A percentile compares a stretch with the other conserved stretches of the same genome.
These are phyloP conservation scores for Fratercula arctica DNA, from an alignment of 2,797 vertebrate genomes.

Conservation along the genomic window DNA sequence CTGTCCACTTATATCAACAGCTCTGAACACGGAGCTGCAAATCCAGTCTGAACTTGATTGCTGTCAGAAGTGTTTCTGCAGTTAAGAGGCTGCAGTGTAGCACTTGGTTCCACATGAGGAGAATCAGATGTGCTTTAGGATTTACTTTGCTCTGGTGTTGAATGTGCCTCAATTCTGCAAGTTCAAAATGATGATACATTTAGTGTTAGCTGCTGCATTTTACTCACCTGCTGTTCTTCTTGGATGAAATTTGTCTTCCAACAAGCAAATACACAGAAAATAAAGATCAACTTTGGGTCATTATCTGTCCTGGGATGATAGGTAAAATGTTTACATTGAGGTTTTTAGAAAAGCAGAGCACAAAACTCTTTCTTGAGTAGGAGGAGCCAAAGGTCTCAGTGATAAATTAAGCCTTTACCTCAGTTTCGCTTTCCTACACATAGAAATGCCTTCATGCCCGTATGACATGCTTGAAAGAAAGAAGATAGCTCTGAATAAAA, in stretches of 20 bases:
- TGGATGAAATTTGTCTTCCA: background rate
- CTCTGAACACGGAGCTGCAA: background rate
- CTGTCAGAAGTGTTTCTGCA: constrained; percentile 8
- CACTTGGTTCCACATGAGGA: constrained; percentile 18
- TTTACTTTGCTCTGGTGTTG: background rate
- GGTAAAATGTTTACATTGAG: accelerated
- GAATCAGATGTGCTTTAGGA: background rate
- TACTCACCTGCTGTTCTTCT: background rate
- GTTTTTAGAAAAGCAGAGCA: background rate
- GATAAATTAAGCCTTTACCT: background rate
- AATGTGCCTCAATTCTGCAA: background rate
- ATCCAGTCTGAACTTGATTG: constrained; percentile 6
- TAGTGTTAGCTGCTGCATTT: background rate
- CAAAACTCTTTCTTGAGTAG: background rate
- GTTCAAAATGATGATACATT: background rate
- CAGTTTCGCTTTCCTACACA: background rate
- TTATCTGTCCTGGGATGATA: background rate
- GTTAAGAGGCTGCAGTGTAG: background rate
- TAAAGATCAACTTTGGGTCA: background rate
- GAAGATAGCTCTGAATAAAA: background rate
- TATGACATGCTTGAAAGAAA: background rate
- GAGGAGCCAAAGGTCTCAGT: background rate
- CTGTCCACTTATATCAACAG: background rate
- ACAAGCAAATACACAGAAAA: background rate
- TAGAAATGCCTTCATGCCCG: background rate